phyloP scores from a whole-genome alignment of 2,797 vertebrate genomes.

The Vespertilio murinus region DNA sequence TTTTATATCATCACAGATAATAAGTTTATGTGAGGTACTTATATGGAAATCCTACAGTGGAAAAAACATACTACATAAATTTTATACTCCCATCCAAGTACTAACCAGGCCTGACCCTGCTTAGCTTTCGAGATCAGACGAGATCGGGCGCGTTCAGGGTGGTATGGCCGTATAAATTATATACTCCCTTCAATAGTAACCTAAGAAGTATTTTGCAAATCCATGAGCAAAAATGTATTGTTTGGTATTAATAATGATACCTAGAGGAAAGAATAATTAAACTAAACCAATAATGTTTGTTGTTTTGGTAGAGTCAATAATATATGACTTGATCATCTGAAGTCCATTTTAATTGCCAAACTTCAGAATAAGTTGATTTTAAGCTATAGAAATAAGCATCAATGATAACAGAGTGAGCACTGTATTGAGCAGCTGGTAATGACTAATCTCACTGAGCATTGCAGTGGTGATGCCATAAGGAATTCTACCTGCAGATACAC shows the following conservation, averaged over 20 bases:
- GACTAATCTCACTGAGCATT: neutral
- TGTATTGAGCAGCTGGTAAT: neutral
- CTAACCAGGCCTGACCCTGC: no score
- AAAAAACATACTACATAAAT: neutral
- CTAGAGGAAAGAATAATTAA: neutral
- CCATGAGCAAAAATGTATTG: neutral
- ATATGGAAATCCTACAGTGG: neutral
- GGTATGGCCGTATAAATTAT: no score
- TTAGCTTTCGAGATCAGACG: no score
- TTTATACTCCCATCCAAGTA: neutral
- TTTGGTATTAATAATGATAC: neutral
- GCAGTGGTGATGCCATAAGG: fast-evolving
- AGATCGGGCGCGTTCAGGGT: no score
- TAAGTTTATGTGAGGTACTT: neutral
- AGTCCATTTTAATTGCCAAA: neutral
- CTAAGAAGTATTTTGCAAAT: neutral
- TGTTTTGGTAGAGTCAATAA: neutral
- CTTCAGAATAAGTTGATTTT: neutral
- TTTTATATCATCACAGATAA: neutral
- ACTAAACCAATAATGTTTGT: neutral
- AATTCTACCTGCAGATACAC: slow-evolving; percentile 90
- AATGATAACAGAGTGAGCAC: fast-evolving
- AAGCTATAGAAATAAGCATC: neutral
- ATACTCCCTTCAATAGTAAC: neutral
- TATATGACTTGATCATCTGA: neutral